phyloP scores from a whole-genome alignment of 2,888 invertebrate species.

The Drosophila phalerata region DNA sequence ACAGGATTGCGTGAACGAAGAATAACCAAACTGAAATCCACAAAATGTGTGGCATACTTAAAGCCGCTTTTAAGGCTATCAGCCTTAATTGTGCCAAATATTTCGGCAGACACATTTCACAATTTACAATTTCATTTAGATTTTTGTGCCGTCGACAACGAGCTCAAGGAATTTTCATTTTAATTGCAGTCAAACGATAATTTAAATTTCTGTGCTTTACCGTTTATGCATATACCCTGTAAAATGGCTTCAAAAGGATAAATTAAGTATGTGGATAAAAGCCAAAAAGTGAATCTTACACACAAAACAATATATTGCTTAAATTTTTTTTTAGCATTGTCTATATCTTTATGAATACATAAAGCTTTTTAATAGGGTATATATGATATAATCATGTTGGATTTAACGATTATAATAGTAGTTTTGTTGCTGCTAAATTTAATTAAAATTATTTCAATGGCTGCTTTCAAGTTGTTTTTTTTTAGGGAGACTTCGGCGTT shows the following conservation, averaged over 20 bases:
- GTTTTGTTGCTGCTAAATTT: conserved; percentile 47
- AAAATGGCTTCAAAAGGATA: not conserved
- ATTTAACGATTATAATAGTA: not conserved
- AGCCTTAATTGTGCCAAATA: conserved; percentile 13
- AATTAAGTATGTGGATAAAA: not conserved
- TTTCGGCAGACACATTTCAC: conserved; percentile 37
- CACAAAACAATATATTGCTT: too few relatives aligned
- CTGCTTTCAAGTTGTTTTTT: conserved; percentile 31
- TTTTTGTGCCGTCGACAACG: conserved; percentile 27
- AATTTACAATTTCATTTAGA: conserved; percentile 48
- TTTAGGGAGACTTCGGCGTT: not conserved
- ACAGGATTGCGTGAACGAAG: not conserved
- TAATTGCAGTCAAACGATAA: conserved; percentile 58
- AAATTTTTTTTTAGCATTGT: not conserved
- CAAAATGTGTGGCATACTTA: conserved; percentile 5
- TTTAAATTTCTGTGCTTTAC: conserved; percentile 37
- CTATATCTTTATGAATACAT: not conserved
- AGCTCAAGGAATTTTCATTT: conserved; percentile 51
- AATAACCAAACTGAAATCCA: conserved; percentile 11
- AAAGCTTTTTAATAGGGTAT: not conserved
- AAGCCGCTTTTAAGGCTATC: conserved; percentile 16
- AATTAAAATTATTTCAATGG: conserved; percentile 62
- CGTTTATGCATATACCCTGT: conserved; percentile 27
- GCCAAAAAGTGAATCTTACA: too few relatives aligned
- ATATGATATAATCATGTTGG: not conserved